These are phyloP conservation scores for Austrofundulus limnaeus DNA, from an alignment of 2,113 vertebrate genomes.

Conservation along the genomic window DNA sequence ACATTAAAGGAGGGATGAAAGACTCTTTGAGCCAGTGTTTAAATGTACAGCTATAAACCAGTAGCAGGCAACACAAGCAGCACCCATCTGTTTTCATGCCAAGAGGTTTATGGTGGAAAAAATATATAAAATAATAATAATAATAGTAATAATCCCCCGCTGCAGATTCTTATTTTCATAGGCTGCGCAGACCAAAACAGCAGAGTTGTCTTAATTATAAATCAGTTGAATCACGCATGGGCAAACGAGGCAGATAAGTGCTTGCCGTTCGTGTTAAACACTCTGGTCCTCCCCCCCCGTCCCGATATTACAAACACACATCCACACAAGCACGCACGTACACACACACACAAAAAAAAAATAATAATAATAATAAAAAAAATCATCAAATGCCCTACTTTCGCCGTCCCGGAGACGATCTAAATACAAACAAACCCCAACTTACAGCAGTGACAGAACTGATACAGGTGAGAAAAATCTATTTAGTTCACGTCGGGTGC, in stretches of 20 bases:
- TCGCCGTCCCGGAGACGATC: slow-evolving; percentile 69
- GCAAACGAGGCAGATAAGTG: slow-evolving; percentile 66
- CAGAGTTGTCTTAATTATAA: slow-evolving; percentile 61
- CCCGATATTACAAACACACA: slow-evolving; percentile 59
- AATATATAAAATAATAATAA: too few species aligned
- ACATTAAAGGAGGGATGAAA: slow-evolving; percentile 73
- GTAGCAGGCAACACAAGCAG: slow-evolving; percentile 69
- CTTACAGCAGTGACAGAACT: slow-evolving; percentile 80
- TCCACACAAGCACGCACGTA: slow-evolving; percentile 48
- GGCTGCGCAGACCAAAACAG: slow-evolving; percentile 70
- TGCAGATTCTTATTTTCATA: slow-evolving; percentile 66
- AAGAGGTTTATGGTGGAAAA: slow-evolving; percentile 59
- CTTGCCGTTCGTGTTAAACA: slow-evolving; percentile 58
- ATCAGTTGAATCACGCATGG: slow-evolving; percentile 67
- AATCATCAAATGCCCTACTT: slow-evolving; percentile 73
- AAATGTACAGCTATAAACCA: slow-evolving; percentile 66
- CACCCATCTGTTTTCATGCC: slow-evolving; percentile 72
- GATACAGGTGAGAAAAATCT: slow-evolving; percentile 60
- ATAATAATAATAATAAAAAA: slow-evolving; percentile 38
- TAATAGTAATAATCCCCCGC: too few species aligned
- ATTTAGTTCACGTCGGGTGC: slow-evolving; percentile 49
- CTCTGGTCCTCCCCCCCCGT: slow-evolving; percentile 59
- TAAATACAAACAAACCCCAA: slow-evolving; percentile 80
- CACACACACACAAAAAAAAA: slow-evolving; percentile 35
- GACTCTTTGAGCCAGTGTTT: slow-evolving; percentile 68